phyloP scores from a whole-genome alignment of 2,113 vertebrate species.

The Pygoscelis adeliae region DNA sequence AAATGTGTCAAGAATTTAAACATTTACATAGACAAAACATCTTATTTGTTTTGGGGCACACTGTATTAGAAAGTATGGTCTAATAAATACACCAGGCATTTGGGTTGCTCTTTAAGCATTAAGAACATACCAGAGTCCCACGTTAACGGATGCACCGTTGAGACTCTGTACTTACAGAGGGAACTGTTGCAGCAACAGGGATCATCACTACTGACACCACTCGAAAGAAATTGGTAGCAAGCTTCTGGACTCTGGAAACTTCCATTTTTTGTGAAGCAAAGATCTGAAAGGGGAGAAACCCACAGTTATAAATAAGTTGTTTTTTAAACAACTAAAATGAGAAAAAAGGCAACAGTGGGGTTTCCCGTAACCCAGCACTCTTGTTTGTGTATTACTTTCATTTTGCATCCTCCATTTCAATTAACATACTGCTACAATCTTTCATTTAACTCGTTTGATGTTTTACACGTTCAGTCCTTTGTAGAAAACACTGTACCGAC shows the following conservation, averaged over 20 bases:
- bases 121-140: accelerated
- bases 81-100: too few relatives aligned
- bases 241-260: slow-evolving; percentile 78
- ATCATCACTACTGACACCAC: slow-evolving; percentile 85
- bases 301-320: background rate
- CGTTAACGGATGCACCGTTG: accelerated
- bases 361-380: background rate
- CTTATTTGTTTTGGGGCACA: background rate
- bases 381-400: accelerated
- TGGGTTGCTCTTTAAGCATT: background rate
- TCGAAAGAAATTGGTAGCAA: slow-evolving; percentile 77
- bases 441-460: too few relatives aligned
- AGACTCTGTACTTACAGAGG: slow-evolving; percentile 79
- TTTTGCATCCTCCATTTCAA: background rate
- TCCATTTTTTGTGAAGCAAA: slow-evolving; percentile 78
- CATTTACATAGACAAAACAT: accelerated
- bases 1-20: background rate
- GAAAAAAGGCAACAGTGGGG: background rate
- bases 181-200: slow-evolving; percentile 87
- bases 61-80: too few relatives aligned
- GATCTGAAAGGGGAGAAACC: slow-evolving; percentile 72
- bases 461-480: too few relatives aligned
- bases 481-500: background rate
- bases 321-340: accelerated
- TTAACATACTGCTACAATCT: background rate